phyloP scores from a whole-genome alignment of 2,113 vertebrate species.

The Bubo scandiacus region DNA sequence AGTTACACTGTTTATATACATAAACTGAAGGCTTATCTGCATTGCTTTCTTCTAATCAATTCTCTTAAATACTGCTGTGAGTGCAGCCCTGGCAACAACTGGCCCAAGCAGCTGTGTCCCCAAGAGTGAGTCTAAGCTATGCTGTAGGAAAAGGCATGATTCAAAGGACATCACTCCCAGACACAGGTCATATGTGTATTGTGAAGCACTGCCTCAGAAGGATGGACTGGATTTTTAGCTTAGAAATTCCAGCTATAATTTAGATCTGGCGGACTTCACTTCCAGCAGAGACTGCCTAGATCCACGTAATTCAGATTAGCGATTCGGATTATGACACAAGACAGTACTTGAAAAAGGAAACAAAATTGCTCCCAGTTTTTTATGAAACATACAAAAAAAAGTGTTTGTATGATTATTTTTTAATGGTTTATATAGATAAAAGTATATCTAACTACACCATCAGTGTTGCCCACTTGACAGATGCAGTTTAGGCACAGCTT shows the following conservation, averaged over 20 bases:
- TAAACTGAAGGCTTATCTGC: not conserved
- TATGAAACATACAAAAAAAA: not conserved
- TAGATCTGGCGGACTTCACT: not conserved
- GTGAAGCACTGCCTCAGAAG: not conserved
- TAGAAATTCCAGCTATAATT: not conserved
- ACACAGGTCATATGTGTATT: not conserved
- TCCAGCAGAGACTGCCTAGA: not conserved
- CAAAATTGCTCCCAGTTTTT: not conserved
- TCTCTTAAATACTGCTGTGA: not conserved
- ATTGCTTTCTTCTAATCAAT: not conserved
- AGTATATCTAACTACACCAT: not conserved
- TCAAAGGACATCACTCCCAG: not conserved
- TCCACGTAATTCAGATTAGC: not conserved
- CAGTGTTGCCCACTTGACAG: not conserved
- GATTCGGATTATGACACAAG: not conserved
- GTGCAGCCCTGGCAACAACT: not conserved
- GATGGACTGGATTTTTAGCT: not conserved
- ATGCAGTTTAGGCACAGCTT: not conserved
- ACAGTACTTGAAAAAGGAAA: not conserved
- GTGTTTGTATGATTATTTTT: not conserved
- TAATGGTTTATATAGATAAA: not conserved
- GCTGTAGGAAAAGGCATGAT: not conserved
- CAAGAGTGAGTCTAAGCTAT: not conserved
- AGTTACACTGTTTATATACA: not conserved
- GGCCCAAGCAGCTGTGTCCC: not conserved